These are phyloP conservation scores for Callocephalon fimbriatum DNA, from an alignment of 2,113 vertebrate species.

Conservation along the genomic window DNA sequence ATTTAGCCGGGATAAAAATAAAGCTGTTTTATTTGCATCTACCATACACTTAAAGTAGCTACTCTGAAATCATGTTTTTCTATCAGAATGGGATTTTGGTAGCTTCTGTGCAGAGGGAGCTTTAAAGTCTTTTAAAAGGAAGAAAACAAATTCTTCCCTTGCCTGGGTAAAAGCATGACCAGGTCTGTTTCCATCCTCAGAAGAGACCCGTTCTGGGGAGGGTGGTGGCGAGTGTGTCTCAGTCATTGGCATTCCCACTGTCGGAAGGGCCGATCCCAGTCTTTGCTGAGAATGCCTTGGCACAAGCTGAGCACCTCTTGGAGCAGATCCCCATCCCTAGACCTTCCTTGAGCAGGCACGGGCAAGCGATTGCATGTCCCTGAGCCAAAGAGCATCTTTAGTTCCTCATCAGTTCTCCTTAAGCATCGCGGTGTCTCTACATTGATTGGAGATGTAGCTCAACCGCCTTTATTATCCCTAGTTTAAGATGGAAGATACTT, in stretches of 20 bases:
- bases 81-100: slow-evolving; percentile 26
- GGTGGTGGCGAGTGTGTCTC: background rate
- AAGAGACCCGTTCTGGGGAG: background rate
- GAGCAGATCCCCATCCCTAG: background rate
- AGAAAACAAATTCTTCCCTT: slow-evolving; percentile 2
- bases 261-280: background rate
- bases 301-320: background rate
- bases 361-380: background rate
- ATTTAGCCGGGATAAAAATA: slow-evolving; percentile 34
- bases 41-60: background rate
- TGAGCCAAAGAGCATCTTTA: background rate
- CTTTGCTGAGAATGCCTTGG: background rate
- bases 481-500: slow-evolving; percentile 50
- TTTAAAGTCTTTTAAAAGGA: background rate
- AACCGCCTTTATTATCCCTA: slow-evolving; percentile 18
- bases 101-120: slow-evolving; percentile 20
- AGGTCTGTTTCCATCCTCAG: background rate
- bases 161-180: background rate
- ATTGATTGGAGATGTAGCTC: slow-evolving; percentile 19
- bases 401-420: slow-evolving; percentile 12
- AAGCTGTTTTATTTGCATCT: slow-evolving; percentile 43
- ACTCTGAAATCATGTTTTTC: slow-evolving; percentile 24
- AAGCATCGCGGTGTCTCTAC: background rate
- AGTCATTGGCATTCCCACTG: background rate
- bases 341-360: rapidly evolving